Conservation (phyloP, 2,888 invertebrate genomes). For the Peribatodes rhomboidaria region DNA sequence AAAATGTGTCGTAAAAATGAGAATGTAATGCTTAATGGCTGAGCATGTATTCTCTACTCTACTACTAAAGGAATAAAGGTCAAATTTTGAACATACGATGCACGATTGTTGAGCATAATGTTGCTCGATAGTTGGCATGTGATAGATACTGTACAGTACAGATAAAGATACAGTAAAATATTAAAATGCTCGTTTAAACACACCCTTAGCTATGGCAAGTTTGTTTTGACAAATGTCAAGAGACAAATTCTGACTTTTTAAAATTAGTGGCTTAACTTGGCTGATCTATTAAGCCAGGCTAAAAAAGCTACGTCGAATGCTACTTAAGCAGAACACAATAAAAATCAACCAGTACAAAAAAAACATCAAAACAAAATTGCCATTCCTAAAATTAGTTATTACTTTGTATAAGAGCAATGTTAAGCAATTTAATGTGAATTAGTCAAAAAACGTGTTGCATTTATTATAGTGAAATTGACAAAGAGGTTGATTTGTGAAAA, state of each 20-base stretch:
- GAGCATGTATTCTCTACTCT: neutral
- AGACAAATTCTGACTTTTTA: neutral
- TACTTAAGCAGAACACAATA: no score
- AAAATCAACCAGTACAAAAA: no score
- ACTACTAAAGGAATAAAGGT: neutral
- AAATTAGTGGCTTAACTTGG: no score
- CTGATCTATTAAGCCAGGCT: no score
- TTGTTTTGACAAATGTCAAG: neutral
- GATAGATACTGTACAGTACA: neutral
- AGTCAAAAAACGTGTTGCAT: neutral
- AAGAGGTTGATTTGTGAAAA: neutral
- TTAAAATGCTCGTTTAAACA: neutral
- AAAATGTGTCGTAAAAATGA: neutral
- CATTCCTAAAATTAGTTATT: neutral
- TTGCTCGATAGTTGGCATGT: neutral
- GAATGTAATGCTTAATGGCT: neutral
- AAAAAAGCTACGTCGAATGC: no score
- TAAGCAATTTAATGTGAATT: neutral
- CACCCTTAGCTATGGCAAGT: neutral
- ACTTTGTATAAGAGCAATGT: slow-evolving; percentile 6
- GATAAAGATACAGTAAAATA: neutral
- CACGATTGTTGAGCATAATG: neutral
- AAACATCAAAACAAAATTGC: neutral
- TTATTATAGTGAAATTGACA: slow-evolving; percentile 1
- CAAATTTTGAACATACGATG: neutral